Percentiles rank a stretch among this genome's conserved stretches.
Conservation (phyloP, 2,113 vertebrate species). For the Paracanthobrama guichenoti region DNA sequence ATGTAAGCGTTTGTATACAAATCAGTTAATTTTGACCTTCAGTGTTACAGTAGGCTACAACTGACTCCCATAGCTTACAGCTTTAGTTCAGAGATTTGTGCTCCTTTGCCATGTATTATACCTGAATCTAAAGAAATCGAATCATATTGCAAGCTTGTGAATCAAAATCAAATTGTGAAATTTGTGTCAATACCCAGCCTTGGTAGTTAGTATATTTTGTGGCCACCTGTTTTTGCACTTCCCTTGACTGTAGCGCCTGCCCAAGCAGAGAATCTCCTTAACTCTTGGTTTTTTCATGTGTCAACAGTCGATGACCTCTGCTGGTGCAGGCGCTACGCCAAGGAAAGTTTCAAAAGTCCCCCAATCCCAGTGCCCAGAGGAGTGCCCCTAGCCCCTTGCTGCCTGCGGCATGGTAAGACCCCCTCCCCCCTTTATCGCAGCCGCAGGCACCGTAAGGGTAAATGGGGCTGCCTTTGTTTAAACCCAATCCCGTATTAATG, state of each 20-base stretch:
- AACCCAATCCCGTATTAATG: conserved; percentile 57
- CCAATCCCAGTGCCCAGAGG: conserved; percentile 60
- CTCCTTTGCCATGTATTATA: too few relatives aligned
- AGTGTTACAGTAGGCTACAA: too few relatives aligned
- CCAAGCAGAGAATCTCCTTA: conserved; percentile 66
- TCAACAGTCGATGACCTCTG: conserved; percentile 69
- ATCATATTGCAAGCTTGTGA: too few relatives aligned
- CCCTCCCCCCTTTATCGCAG: conserved; percentile 30
- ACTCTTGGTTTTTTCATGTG: conserved; percentile 68
- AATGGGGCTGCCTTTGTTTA: conserved; percentile 60
- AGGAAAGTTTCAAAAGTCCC: conserved; percentile 62
- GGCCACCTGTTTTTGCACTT: conserved; percentile 40
- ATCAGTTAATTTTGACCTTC: too few relatives aligned
- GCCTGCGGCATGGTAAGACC: conserved; percentile 63
- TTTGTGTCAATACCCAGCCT: too few relatives aligned
- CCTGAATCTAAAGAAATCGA: too few relatives aligned
- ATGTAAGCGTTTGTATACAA: too few relatives aligned
- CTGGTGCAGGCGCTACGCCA: conserved; percentile 67
- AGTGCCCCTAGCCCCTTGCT: conserved; percentile 63
- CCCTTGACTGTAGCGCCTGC: conserved; percentile 63
- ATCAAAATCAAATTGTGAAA: too few relatives aligned
- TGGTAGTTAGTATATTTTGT: too few relatives aligned
- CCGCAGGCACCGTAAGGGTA: conserved; percentile 40
- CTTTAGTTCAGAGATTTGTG: too few relatives aligned
- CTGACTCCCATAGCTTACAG: too few relatives aligned